Conservation (phyloP, 2,113 vertebrate species). For the Excalfactoria chinensis region DNA sequence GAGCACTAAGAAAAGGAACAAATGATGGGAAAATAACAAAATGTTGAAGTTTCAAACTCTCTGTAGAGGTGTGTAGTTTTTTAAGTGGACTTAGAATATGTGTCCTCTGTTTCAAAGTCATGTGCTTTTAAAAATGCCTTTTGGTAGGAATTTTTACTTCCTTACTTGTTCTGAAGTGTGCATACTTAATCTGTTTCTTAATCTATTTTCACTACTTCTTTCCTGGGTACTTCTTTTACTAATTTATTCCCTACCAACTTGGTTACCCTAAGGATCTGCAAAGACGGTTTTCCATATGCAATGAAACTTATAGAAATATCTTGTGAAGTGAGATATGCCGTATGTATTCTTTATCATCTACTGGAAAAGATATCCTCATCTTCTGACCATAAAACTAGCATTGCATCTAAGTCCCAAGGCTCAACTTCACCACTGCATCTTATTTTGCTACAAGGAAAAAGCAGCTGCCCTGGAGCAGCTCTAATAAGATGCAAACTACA, state of each 20-base stretch:
- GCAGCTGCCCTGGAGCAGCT: not conserved
- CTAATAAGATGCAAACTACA: not conserved
- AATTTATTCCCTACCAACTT: not conserved
- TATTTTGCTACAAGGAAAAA: not conserved
- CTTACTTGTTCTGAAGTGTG: not conserved
- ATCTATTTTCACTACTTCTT: not conserved
- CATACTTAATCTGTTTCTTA: not conserved
- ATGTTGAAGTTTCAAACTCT: not conserved
- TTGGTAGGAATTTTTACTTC: not conserved
- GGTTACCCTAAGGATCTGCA: not conserved
- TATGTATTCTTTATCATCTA: not conserved
- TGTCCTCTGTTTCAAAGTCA: not conserved
- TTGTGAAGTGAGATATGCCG: not conserved
- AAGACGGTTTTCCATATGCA: not conserved
- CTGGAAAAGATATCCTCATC: not conserved
- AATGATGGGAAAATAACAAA: not conserved
- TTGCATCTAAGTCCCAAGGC: not conserved
- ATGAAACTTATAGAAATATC: not conserved
- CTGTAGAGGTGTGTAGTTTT: not conserved
- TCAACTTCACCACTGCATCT: not conserved
- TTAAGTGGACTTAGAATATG: not conserved
- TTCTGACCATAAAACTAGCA: not conserved
- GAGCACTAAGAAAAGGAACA: not conserved
- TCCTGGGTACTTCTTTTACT: not conserved
- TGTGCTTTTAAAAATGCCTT: not conserved